These are phyloP conservation scores for Setipinna tenuifilis DNA, from an alignment of 2,797 vertebrate genomes.

Conservation along the genomic window DNA sequence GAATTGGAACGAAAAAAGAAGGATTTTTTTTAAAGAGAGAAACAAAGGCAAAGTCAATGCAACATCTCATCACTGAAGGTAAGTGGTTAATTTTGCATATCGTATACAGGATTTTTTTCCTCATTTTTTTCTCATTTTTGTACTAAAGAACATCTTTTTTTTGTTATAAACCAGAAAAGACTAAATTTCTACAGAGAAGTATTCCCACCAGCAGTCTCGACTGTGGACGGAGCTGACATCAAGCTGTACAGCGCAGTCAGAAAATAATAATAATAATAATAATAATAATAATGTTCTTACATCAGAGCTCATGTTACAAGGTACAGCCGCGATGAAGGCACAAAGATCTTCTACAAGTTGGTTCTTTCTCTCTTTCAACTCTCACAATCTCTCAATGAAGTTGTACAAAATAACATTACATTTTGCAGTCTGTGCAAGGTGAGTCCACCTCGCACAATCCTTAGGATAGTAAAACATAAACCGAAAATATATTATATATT, in stretches of 20 bases:
- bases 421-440: conserved; percentile 85
- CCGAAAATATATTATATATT: conserved; percentile 63
- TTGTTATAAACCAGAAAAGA: conserved; percentile 77
- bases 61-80: conserved; percentile 67
- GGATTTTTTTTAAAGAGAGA: conserved; percentile 41
- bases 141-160: conserved; percentile 73
- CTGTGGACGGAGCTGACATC: conserved; percentile 76
- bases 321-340: conserved; percentile 74
- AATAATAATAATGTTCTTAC: conserved; percentile 67
- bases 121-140: conserved; percentile 52
- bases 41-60: conserved; percentile 74
- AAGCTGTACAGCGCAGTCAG: conserved; percentile 82
- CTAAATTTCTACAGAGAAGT: conserved; percentile 66
- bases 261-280: conserved; percentile 57
- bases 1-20: conserved; percentile 57
- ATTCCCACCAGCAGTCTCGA: conserved; percentile 74
- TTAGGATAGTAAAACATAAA: conserved; percentile 76
- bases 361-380: conserved; percentile 49
- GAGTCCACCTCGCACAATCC: conserved; percentile 74
- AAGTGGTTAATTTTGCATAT: conserved; percentile 79
- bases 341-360: conserved; percentile 73
- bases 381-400: conserved; percentile 73
- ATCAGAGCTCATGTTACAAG: conserved; percentile 75
- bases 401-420: conserved; percentile 88
- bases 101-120: conserved; percentile 69